Evolutionary conservation across 2,113 vertebrate species (phyloP).

Genomic region (Bufo bufo): DNA sequence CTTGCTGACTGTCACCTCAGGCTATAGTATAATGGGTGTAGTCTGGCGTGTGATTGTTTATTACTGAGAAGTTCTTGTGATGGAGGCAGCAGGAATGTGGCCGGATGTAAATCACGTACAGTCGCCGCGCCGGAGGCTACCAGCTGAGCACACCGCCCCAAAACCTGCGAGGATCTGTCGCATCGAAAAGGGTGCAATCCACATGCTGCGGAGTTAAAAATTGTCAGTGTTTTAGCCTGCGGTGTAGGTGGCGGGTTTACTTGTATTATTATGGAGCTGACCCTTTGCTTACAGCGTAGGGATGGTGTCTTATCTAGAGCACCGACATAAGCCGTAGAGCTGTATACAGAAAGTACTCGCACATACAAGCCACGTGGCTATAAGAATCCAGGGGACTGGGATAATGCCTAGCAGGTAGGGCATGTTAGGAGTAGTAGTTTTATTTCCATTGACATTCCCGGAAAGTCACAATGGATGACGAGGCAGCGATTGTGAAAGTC

Average conservation of each 20-base stretch:
- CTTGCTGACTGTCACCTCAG: conserved; percentile 2
- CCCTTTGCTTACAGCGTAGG: too few relatives aligned
- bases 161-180: too few relatives aligned
- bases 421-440: background rate
- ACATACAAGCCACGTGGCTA: too few relatives aligned
- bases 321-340: background rate
- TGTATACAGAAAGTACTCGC: background rate
- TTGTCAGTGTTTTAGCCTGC: too few relatives aligned
- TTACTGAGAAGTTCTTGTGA: background rate
- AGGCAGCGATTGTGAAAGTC: background rate
- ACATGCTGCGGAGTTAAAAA: too few relatives aligned
- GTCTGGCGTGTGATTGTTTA: background rate
- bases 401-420: background rate
- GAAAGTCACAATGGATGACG: background rate
- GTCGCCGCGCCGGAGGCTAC: too few relatives aligned
- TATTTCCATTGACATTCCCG: background rate
- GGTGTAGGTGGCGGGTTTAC: too few relatives aligned
- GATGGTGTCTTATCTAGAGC: too few relatives aligned
- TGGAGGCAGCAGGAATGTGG: background rate
- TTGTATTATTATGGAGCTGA: too few relatives aligned
- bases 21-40: background rate
- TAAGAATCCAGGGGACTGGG: too few relatives aligned
- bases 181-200: too few relatives aligned
- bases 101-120: background rate
- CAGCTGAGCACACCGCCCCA: too few relatives aligned